A percentile compares a stretch with the other conserved stretches of the same genome.
phyloP scores from a whole-genome alignment of 2,888 invertebrate species.

The Lithodes maja region DNA sequence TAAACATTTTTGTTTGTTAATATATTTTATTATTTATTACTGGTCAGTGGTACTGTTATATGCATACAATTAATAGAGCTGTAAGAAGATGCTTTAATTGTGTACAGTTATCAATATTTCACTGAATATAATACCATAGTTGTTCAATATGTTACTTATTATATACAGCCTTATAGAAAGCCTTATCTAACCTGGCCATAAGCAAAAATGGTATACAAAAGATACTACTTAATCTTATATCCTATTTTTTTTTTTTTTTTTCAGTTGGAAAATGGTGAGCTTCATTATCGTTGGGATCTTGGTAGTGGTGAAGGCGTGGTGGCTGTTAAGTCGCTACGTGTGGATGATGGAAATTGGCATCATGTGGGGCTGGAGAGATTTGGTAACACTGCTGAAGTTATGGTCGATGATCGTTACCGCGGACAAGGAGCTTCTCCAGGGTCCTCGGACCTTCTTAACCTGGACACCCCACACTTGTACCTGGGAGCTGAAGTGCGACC shows the following conservation, averaged over 20 bases:
- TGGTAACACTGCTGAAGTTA: constrained; percentile 85
- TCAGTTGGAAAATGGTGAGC: constrained; percentile 83
- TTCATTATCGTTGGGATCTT: constrained; percentile 93
- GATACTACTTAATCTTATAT: no score
- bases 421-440: constrained; percentile 83
- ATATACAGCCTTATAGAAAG: no score
- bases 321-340: constrained; percentile 83
- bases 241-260: constrained; percentile 3
- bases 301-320: constrained; percentile 93
- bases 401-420: constrained; percentile 76
- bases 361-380: constrained; percentile 84
- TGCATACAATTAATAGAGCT: no score
- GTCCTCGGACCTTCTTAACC: constrained; percentile 87
- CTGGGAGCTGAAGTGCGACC: constrained; percentile 85
- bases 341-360: constrained; percentile 92
- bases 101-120: no score
- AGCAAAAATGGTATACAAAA: no score
- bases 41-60: no score
- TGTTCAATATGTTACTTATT: no score
- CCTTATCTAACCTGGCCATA: no score
- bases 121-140: no score
- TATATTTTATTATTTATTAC: no score
- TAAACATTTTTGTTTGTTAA: no score
- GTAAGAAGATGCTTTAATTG: no score
- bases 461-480: constrained; percentile 88